Conservation (phyloP, 2,797 vertebrate genomes). For the Alauda arvensis region DNA sequence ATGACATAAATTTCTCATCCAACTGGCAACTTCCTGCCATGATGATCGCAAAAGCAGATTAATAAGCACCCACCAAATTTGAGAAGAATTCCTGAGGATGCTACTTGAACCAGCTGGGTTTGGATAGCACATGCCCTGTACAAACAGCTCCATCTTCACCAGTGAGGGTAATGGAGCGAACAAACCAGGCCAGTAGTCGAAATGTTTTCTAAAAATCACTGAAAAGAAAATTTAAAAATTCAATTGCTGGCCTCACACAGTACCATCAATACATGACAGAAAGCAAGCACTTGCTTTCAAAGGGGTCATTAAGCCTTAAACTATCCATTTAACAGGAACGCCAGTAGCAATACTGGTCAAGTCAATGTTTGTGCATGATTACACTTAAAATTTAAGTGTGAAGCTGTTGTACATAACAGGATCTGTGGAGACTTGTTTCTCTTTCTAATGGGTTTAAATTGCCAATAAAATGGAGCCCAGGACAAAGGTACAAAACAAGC, state of each 20-base stretch:
- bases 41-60: not conserved
- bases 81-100: not conserved
- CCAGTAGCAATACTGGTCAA: constrained; percentile 40
- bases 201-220: not conserved
- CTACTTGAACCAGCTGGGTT: not conserved
- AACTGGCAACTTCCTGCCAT: not conserved
- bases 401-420: not conserved
- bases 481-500: not conserved
- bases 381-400: constrained; percentile 13
- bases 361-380: constrained; percentile 46
- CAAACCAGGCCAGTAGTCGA: not conserved
- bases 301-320: constrained; percentile 49
- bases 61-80: not conserved
- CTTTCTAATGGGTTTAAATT: constrained; percentile 30
- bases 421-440: constrained; percentile 15
- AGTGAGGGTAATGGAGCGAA: not conserved
- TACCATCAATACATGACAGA: not conserved
- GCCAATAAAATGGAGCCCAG: not conserved
- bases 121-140: not conserved
- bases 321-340: constrained; percentile 9
- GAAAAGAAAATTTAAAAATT: not conserved
- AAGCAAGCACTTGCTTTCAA: constrained; percentile 17
- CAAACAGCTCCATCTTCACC: not conserved
- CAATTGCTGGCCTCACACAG: not conserved
- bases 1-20: not conserved